Percentiles rank a stretch among this genome's conserved stretches.
phyloP scores from a whole-genome alignment of 2,797 vertebrate genomes.

The Mormyrus hasselquistii region DNA sequence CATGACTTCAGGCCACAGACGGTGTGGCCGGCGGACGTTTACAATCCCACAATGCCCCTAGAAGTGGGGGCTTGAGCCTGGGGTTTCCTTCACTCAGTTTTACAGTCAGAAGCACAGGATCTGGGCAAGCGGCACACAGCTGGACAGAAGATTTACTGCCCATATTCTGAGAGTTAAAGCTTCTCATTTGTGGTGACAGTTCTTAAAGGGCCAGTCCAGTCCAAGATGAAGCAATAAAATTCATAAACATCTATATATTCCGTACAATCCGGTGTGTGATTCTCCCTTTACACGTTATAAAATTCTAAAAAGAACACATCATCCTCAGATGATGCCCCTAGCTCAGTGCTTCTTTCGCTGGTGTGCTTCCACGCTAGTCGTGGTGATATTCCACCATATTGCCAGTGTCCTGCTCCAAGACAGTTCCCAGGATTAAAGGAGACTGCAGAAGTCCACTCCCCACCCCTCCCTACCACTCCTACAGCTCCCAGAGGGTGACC shows the following conservation, averaged over 20 bases:
- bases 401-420: background rate
- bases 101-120: conserved; percentile 13
- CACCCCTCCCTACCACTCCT: conserved; percentile 1
- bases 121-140: conserved; percentile 29
- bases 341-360: background rate
- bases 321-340: background rate
- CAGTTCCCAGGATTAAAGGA: background rate
- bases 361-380: background rate
- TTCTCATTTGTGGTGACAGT: conserved; percentile 31
- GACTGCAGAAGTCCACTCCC: background rate
- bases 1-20: background rate
- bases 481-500: background rate
- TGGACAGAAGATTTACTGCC: conserved; percentile 32
- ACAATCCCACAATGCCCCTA: conserved; percentile 28
- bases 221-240: background rate
- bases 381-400: background rate
- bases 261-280: background rate
- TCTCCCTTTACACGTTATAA: background rate
- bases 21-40: background rate
- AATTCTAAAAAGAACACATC: background rate
- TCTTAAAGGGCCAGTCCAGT: conserved; percentile 40
- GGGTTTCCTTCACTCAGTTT: conserved; percentile 18
- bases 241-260: background rate
- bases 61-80: conserved; percentile 24
- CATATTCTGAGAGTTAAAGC: conserved; percentile 21